Evolutionary conservation across 92 coral and sea anemone species (phyloP), one percentile per base, ranked within the genome.

Genomic region (Porites evermanni): DNA sequence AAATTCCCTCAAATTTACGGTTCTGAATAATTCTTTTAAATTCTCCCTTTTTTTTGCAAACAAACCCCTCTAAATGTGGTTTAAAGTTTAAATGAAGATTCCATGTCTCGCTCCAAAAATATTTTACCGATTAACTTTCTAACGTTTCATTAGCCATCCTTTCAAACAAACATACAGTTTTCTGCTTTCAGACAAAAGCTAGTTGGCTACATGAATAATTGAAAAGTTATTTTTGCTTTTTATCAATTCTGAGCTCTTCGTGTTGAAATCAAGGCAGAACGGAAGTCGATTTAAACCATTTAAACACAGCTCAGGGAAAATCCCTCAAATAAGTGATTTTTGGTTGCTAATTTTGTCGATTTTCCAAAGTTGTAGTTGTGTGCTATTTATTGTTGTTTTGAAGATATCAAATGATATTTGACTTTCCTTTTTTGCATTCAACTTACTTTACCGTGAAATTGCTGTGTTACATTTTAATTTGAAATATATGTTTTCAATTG

Each of bases 301-400:
- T 21, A 8, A 20, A 74, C 54, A 60, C 26, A 7, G 60, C 93
- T 90, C 93, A 90, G 93, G 93, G 93, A 81, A 90, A 90, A 90
- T 90, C 93, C 93, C 79, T 53, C 2, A 64, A 11, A 56, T 56
- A 56, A 56, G 12, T 56, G 16, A 11, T 56, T 58, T 74, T 32
- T 63, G 26, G 64, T 83, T 47, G 80, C 65, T 70, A 54, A 70
- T 81, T 67, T 83, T 83, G 59, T 12, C 70, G 12, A 13, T 19
- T 26, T 53, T 59, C 53, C 20, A 16, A 65, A 38, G 74, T 23
- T 58, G n/a, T 20, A 65, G 5, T n/a, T 68, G 50, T 53, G 61
- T 38, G 47, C 47, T 38, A 38, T 38, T 38, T 38, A 38, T 8
- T 5, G 20, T 17, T 8, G 17, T 3, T 64, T 16, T 56, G 12